These are phyloP conservation scores for Agrochola lota DNA, from an alignment of 2,888 invertebrate species.

Conservation along the genomic window DNA sequence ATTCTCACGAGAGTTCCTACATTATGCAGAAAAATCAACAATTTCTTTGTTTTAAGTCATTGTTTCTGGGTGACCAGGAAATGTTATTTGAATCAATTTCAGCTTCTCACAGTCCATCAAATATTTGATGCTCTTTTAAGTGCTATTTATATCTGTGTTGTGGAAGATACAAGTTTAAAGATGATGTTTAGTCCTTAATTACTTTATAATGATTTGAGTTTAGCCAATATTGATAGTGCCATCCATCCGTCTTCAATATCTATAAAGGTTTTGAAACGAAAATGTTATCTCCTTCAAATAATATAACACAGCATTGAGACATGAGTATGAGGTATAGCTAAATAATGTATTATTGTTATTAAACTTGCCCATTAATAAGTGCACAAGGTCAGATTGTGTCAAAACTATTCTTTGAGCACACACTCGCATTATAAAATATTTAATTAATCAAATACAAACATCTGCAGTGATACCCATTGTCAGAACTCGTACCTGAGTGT, in stretches of 20 bases:
- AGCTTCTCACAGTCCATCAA: conserved; percentile 5
- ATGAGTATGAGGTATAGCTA: conserved; percentile 7
- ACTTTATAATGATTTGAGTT: conserved; percentile 23
- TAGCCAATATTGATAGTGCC: neutral
- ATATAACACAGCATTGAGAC: conserved; percentile 13
- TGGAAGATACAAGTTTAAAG: neutral
- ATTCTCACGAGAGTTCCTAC: neutral
- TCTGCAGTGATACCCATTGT: conserved; percentile 3
- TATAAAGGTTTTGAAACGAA: conserved; percentile 14
- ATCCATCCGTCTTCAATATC: too few species aligned
- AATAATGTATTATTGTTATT: conserved; percentile 25
- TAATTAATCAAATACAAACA: conserved; percentile 22
- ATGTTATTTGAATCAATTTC: conserved; percentile 6
- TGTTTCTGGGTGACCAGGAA: conserved; percentile 16
- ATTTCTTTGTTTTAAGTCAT: conserved; percentile 24
- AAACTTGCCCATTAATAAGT: conserved; percentile 30
- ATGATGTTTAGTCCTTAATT: conserved; percentile 12
- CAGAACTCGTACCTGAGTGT: conserved; percentile 92
- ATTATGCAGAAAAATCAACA: conserved; percentile 6
- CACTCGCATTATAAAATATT: conserved; percentile 14
- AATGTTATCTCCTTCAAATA: conserved; percentile 22
- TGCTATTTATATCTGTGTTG: neutral
- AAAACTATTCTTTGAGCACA: conserved; percentile 30
- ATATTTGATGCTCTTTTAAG: neutral
- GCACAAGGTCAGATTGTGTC: conserved; percentile 34